These are phyloP conservation scores for Halcyon senegalensis DNA, from an alignment of 2,113 vertebrate genomes.

Conservation along the genomic window DNA sequence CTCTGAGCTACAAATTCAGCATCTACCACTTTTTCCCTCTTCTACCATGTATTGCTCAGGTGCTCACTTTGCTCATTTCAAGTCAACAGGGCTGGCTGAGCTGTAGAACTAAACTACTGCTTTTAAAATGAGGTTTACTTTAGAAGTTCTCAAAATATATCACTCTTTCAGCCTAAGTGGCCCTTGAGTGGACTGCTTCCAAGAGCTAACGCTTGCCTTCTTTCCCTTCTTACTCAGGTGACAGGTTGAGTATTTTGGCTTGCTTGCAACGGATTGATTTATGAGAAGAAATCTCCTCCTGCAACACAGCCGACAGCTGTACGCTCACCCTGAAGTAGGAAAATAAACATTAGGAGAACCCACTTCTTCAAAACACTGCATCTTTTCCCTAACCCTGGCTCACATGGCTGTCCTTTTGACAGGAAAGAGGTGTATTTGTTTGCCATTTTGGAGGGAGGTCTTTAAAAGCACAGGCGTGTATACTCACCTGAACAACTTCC, in stretches of 20 bases:
- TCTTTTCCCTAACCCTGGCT: not conserved
- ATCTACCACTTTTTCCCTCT: no score
- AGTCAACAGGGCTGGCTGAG: not conserved
- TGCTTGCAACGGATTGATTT: not conserved
- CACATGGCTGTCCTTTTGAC: not conserved
- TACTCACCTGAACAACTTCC: not conserved
- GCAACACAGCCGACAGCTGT: not conserved
- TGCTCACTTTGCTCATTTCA: not conserved
- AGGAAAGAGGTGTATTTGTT: not conserved
- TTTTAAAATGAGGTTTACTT: not conserved
- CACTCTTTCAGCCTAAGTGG: not conserved
- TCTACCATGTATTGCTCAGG: fast-evolving
- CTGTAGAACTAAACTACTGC: not conserved
- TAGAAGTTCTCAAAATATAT: not conserved
- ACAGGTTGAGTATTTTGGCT: not conserved
- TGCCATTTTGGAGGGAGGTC: not conserved
- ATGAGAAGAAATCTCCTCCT: not conserved
- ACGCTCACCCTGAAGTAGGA: not conserved
- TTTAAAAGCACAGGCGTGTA: fast-evolving
- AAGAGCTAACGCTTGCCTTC: not conserved
- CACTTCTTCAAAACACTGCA: not conserved
- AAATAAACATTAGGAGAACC: not conserved
- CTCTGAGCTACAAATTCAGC: not conserved
- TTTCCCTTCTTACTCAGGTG: not conserved
- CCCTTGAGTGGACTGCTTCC: not conserved